Evolutionary conservation across 2,888 invertebrate species (phyloP).

Genomic region (Neoascia interrupta): DNA sequence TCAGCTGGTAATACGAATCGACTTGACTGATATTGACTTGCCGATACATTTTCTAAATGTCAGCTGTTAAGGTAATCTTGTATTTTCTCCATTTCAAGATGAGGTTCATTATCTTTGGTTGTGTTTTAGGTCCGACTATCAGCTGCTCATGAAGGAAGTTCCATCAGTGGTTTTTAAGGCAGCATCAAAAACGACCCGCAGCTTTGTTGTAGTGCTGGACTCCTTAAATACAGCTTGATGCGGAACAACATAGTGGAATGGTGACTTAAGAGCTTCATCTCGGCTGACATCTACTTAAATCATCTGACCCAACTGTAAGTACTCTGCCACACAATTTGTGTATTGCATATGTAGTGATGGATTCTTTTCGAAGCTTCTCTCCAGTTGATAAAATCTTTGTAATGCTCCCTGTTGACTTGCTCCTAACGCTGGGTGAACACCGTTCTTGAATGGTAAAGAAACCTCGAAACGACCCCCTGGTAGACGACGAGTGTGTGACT

Average conservation of each 20-base stretch:
- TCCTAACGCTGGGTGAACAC: slow-evolving; percentile 1
- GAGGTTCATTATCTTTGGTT: neutral
- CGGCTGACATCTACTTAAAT: slow-evolving; percentile 11
- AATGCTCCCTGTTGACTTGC: neutral
- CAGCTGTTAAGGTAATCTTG: neutral
- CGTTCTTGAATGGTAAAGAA: slow-evolving; percentile 6
- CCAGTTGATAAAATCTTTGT: neutral
- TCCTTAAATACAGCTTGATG: neutral
- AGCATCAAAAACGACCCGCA: neutral
- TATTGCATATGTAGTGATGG: neutral
- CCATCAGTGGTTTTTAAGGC: neutral
- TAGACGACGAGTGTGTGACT: neutral
- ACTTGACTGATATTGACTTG: neutral
- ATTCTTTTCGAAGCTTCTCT: neutral
- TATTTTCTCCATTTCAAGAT: neutral
- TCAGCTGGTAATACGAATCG: slow-evolving; percentile 1
- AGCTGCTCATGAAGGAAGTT: neutral
- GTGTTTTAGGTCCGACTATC: neutral
- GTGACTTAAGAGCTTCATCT: neutral
- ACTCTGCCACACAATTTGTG: neutral
- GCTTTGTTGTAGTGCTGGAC: neutral
- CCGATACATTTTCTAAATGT: slow-evolving; percentile 1
- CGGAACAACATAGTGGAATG: slow-evolving; percentile 11
- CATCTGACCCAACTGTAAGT: slow-evolving; percentile 10
- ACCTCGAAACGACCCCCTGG: slow-evolving; percentile 10